Evolutionary conservation across 2,113 vertebrate genomes (phyloP).

Genomic region (Xerus inauris): DNA sequence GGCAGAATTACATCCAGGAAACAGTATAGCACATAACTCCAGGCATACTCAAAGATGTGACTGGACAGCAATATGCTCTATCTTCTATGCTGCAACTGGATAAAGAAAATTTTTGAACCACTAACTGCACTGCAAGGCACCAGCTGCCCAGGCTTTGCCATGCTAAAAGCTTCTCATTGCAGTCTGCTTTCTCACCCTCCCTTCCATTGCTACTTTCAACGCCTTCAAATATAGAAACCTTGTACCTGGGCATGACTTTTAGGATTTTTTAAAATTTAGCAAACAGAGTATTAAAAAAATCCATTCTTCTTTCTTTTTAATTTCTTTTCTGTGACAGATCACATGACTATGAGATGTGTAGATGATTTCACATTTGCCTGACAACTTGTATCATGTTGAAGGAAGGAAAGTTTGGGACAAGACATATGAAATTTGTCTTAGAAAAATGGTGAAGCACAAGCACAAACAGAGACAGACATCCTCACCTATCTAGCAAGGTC

Average conservation of each 20-base stretch:
- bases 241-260: not conserved
- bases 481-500: not conserved
- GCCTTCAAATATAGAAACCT: not conserved
- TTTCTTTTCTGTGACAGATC: not conserved
- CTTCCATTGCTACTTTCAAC: not conserved
- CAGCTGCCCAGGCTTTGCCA: not conserved
- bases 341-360: not conserved
- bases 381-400: not conserved
- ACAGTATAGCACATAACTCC: not conserved
- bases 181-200: not conserved
- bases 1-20: not conserved
- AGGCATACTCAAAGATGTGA: not conserved
- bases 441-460: constrained; percentile 9
- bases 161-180: not conserved
- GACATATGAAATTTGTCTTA: not conserved
- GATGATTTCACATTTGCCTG: constrained; percentile 11
- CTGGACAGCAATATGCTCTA: not conserved
- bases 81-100: not conserved
- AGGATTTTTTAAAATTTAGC: not conserved
- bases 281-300: not conserved
- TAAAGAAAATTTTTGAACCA: not conserved
- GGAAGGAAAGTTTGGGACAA: not conserved
- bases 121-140: not conserved
- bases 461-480: not conserved
- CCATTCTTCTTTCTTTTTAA: not conserved